Evolutionary conservation across 2,888 invertebrate species (phyloP), one percentile per base, ranked within the genome.

Genomic region (Cataglyphis cursor): DNA sequence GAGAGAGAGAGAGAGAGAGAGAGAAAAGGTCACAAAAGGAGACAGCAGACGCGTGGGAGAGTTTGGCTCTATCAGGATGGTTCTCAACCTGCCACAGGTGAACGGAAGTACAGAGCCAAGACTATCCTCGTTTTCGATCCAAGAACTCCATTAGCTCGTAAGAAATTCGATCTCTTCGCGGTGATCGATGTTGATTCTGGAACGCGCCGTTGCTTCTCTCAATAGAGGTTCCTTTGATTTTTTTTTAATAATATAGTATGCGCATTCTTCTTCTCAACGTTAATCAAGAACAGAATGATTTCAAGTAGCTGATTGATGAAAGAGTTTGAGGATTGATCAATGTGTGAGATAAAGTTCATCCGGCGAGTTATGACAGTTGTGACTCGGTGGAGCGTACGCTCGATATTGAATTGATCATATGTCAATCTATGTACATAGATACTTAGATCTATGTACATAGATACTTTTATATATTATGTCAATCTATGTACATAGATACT

Each of bases 21-120:
- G 78, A 82, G 51, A 44, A 62, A 76, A n/a, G 54, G 12, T 44
- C 4, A 24, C 70, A 59, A 73, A 31, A 51, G 61, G 62, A 44
- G 72, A 81, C 73, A 82, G 81, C n/a, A 85, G 90, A 93, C 92
- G 93, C 93, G 93, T 94, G 93, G 93, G 94, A 93, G 93, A 92
- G 92, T 92, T 92, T 82, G 91, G 88, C 84, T 90, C 84, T 86
- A 81, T 73, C 88, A 86, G 91, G 91, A 87, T 86, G 92, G 93
- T 93, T 93, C 93, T 93, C 93, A 93, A 93, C 92, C 89, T 92
- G 89, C 84, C 86, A 89, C 92, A 92, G 93, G 92, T 92, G 92
- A 92, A 89, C 91, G 90, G 90, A 91, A 91, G 90, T 92, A 85
- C 87, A 85, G 82, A 18, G 66, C 15, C 54, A 4, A 57, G 12